These are phyloP conservation scores for Eristalinus sepulchralis DNA, from an alignment of 2,888 invertebrate genomes.

Conservation along the genomic window DNA sequence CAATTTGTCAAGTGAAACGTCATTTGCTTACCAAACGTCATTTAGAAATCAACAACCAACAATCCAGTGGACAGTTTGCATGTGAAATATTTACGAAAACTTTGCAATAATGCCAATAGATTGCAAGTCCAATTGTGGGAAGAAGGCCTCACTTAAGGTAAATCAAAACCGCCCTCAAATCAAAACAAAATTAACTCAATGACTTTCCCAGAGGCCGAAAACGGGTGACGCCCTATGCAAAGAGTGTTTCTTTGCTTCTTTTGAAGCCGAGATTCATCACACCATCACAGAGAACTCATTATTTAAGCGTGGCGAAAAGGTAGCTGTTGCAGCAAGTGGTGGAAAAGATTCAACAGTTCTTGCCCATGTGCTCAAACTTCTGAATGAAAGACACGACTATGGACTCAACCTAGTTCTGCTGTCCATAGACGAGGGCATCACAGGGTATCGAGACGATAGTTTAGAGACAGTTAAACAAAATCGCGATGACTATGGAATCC, in stretches of 20 bases:
- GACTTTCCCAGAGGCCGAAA: slow-evolving; percentile 88
- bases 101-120: slow-evolving; percentile 84
- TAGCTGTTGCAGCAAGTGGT: slow-evolving; percentile 96
- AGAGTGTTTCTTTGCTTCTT: slow-evolving; percentile 95
- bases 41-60: slow-evolving; percentile 17
- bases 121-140: slow-evolving; percentile 88
- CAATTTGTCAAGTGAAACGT: not conserved
- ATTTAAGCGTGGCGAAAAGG: slow-evolving; percentile 91
- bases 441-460: slow-evolving; percentile 97
- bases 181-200: not conserved
- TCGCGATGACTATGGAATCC: slow-evolving; percentile 95
- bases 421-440: slow-evolving; percentile 99
- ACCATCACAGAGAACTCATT: slow-evolving; percentile 91
- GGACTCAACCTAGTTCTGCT: slow-evolving; percentile 93
- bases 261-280: slow-evolving; percentile 96
- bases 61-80: not conserved
- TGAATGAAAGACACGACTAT: slow-evolving; percentile 95
- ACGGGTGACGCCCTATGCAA: slow-evolving; percentile 96
- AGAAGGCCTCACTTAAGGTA: slow-evolving; percentile 89
- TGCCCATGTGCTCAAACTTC: slow-evolving; percentile 93
- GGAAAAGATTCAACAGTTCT: slow-evolving; percentile 99
- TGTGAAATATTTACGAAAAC: slow-evolving; percentile 6
- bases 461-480: slow-evolving; percentile 97
- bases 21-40: no score
- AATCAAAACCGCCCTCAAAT: no score